Conservation (phyloP, 2,797 vertebrate genomes). For the Halcyon smyrnensis region DNA sequence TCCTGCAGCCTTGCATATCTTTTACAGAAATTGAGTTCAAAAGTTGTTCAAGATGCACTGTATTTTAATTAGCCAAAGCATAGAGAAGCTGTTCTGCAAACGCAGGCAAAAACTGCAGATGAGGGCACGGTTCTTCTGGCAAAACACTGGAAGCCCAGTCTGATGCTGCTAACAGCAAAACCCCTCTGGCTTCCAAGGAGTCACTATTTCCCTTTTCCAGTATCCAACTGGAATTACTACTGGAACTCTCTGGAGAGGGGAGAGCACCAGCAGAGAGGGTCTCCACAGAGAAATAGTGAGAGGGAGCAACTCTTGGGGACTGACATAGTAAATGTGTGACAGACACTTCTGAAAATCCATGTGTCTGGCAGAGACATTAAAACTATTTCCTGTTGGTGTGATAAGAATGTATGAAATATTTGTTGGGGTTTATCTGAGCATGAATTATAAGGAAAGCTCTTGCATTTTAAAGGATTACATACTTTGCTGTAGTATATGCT, state of each 20-base stretch:
- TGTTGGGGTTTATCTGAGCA: background rate
- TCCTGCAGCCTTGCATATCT: background rate
- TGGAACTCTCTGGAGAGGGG: background rate
- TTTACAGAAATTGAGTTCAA: constrained; percentile 10
- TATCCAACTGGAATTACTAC: background rate
- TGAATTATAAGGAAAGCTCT: constrained; percentile 43
- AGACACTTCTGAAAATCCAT: background rate
- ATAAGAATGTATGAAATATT: constrained; percentile 20
- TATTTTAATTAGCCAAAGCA: constrained; percentile 7
- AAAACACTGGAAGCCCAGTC: background rate
- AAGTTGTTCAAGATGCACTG: background rate
- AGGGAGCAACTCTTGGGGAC: background rate
- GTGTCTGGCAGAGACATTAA: background rate
- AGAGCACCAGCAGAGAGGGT: background rate
- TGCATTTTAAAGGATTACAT: constrained; percentile 34
- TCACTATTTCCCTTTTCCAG: background rate
- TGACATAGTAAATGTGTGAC: rapidly evolving
- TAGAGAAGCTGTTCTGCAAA: background rate
- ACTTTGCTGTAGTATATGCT: background rate
- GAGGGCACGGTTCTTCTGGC: background rate
- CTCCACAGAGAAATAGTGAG: background rate
- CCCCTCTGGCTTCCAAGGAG: background rate
- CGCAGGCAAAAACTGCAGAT: background rate
- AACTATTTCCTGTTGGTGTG: background rate
- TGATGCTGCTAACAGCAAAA: background rate